Conservation (phyloP, 92 coral and sea anemone genomes). For the Scolanthus callimorphus region DNA sequence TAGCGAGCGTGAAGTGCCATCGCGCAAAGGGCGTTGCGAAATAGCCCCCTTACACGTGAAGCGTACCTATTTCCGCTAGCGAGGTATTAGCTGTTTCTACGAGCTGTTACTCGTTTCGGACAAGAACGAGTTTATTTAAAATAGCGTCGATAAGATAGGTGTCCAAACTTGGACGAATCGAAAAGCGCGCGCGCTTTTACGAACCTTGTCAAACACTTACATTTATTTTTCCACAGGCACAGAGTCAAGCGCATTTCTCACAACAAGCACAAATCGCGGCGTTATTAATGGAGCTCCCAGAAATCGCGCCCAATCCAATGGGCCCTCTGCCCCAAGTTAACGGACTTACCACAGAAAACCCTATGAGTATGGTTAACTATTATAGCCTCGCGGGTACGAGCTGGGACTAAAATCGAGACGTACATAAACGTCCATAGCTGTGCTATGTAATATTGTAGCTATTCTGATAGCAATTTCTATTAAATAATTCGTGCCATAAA, state of each 20-base stretch:
- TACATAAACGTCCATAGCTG: constrained; percentile 64
- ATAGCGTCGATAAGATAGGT: too few species aligned
- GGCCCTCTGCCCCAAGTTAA: neutral
- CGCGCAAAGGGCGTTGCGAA: too few species aligned
- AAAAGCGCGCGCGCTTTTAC: too few species aligned
- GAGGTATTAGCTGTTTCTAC: too few species aligned
- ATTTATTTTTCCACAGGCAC: constrained; percentile 35
- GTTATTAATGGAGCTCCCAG: constrained; percentile 71
- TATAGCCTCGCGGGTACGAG: constrained; percentile 25
- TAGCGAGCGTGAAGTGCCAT: too few species aligned
- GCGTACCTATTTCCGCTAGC: too few species aligned
- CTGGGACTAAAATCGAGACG: constrained; percentile 10
- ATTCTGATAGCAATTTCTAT: neutral
- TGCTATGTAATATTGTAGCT: constrained; percentile 76
- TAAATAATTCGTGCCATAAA: too few species aligned
- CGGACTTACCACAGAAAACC: constrained; percentile 7
- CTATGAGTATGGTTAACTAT: constrained; percentile 7
- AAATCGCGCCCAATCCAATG: constrained; percentile 76
- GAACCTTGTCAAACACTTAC: too few species aligned
- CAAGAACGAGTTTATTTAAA: too few species aligned
- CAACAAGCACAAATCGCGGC: constrained; percentile 58
- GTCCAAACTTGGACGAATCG: too few species aligned
- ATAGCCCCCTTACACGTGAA: too few species aligned
- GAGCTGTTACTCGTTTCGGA: too few species aligned
- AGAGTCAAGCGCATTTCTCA: constrained; percentile 37